A percentile compares a stretch with the other conserved stretches of the same genome.
Conservation (phyloP, 1,140 invertebrate genomes). For the Asobara japonica region DNA sequence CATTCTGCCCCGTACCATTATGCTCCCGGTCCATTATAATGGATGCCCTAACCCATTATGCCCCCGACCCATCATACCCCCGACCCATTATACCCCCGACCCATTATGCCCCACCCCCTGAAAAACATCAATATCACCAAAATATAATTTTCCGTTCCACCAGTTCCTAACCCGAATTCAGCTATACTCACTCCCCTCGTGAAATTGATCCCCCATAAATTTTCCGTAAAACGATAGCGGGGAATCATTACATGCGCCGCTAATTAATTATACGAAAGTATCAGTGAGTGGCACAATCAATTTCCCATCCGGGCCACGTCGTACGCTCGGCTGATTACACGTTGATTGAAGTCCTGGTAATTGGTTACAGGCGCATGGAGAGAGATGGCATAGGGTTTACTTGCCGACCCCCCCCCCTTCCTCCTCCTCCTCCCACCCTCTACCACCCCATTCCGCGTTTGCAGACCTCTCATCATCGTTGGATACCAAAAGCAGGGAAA, state of each 20-base stretch:
- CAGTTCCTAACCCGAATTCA: too few relatives aligned
- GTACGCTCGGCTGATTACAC: conserved; percentile 40
- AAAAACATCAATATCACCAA: too few relatives aligned
- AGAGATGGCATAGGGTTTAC: not conserved
- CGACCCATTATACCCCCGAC: too few relatives aligned
- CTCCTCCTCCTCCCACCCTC: conserved; percentile 35
- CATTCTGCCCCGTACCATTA: too few relatives aligned
- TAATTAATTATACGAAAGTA: conserved; percentile 32
- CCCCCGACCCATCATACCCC: too few relatives aligned
- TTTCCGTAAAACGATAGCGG: not conserved
- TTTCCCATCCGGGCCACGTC: conserved; percentile 43
- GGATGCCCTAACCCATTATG: too few relatives aligned
- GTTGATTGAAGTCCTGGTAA: conserved; percentile 50
- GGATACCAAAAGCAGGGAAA: conserved; percentile 21
- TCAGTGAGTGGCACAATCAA: conserved; percentile 42
- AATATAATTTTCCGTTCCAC: too few relatives aligned
- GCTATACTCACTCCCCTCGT: too few relatives aligned
- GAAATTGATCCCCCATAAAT: not conserved
- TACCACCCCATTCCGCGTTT: conserved; percentile 29
- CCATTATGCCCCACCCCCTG: too few relatives aligned
- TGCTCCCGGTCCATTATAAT: too few relatives aligned
- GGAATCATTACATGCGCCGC: not conserved
- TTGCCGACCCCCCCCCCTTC: not conserved
- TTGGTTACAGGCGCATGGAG: conserved; percentile 34
- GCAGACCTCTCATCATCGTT: conserved; percentile 24